Percentiles rank a stretch among this genome's conserved stretches.
Evolutionary conservation across 2,113 vertebrate genomes (phyloP).

Genomic region (Calyptommatus sinebrachiatus): DNA sequence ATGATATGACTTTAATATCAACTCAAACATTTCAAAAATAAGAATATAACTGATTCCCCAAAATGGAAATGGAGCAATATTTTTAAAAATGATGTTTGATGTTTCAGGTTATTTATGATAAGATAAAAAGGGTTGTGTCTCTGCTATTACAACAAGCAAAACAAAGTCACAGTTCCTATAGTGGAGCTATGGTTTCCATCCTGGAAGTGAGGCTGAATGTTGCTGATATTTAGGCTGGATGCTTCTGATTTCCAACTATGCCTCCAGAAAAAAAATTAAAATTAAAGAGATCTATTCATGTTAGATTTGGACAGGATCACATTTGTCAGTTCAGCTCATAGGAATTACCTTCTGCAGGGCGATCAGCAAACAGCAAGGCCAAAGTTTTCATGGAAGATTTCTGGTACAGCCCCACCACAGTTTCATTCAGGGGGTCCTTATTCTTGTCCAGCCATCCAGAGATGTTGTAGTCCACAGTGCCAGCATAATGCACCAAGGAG

Average conservation of each 20-base stretch:
- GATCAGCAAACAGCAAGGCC: slow-evolving; percentile 63
- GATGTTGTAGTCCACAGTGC: slow-evolving; percentile 69
- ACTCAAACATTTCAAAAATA: too few species aligned
- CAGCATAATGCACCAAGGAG: slow-evolving; percentile 56
- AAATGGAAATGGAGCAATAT: too few species aligned
- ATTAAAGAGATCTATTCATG: too few species aligned
- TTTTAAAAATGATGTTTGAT: too few species aligned
- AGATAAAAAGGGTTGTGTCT: background rate
- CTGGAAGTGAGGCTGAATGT: background rate
- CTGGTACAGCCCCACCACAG: slow-evolving; percentile 73
- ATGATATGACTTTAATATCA: too few species aligned
- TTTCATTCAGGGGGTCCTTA: slow-evolving; percentile 80
- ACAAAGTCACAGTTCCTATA: background rate
- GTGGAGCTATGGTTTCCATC: background rate
- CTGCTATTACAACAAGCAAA: background rate
- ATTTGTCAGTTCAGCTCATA: background rate
- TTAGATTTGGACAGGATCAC: background rate
- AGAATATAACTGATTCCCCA: too few species aligned
- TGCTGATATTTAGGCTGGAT: background rate
- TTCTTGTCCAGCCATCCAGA: slow-evolving; percentile 72
- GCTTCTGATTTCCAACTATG: background rate
- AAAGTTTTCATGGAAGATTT: slow-evolving; percentile 72
- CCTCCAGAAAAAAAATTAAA: background rate
- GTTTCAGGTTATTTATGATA: background rate
- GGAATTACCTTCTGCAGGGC: slow-evolving; percentile 55